Base-by-base conservation (phyloP, 2,888 invertebrate species). In the Protula sp. region DNA sequence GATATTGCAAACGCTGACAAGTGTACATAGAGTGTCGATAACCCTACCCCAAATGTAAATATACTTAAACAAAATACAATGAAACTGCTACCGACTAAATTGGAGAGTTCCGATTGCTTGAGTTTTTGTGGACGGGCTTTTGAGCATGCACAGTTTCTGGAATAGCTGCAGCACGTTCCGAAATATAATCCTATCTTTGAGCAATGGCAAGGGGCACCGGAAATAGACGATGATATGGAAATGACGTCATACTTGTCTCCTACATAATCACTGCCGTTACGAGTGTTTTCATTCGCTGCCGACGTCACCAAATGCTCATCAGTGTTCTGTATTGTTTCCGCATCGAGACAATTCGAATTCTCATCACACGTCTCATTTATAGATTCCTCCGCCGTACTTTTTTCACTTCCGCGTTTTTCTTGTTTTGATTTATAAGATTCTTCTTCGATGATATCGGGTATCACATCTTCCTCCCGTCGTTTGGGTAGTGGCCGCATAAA, bases 41-140 rank as follows among this genome's bases (percentile, higher is more conserved):
- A 24, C 3, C 51, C 57, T n/a, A 52, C n/a, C 3, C 57, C 52
- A n/a, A 52, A 51, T 5, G 26, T 19, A n/a, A 57, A 52, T 4
- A 57, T 57, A 45, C 57, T 57, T 3, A n/a, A 3, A 24, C 50
- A 57, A 31, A 57, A 57, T 14, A 57, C 5, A 4, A 52, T 14
- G 52, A 57, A 57, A 30, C 28, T 56, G 9, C 38, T 19, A 38
- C 9, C 19, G 38, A 38, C 9, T 9, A 38, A 9, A 38, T 14
- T 14, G 38, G 9, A 19, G 19, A 38, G 38, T 14, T 9, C 19
- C 19, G 9, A 9, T n/a, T n/a, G n/a, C n/a, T n/a, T n/a, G n/a
- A n/a, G n/a, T n/a, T n/a, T n/a, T n/a, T n/a, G n/a, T n/a, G n/a
- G n/a, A n/a, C n/a, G n/a, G 19, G 38, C 9, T 38, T 38, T 38